Base-by-base conservation (phyloP, 2,888 invertebrate species). In the Laothoe populi region DNA sequence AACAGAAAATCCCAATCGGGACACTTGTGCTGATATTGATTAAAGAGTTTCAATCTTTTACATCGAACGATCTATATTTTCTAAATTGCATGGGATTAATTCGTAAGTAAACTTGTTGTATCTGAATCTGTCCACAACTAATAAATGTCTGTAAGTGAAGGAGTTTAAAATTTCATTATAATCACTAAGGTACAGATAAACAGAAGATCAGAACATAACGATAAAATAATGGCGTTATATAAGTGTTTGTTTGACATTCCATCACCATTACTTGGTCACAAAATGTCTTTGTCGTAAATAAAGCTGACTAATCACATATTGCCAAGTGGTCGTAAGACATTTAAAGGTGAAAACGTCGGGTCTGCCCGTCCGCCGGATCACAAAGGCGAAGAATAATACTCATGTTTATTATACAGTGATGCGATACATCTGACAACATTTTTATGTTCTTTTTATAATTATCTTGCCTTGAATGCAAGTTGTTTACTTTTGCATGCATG, bases 271-370 rank as follows among this genome's bases (percentile, higher is more conserved):
- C 66, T 67, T 67, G 68, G 68, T 40, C 60, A 23, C 65, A 72
- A 70, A 69, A 72, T 69, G 49, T n/a, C 66, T 63, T 60, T 58
- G 46, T 67, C 70, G 65, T 71, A 70, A 75, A 75, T 75, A 70
- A 66, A 64, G 68, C 66, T 80, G 80, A 82, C 67, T 82, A 82
- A 81, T 69, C 40, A 61, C 26, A 13, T 49, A 24, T 53, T 31
- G 35, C 10, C 49, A 26, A 61, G 53, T 49, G 49, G 26, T 38
- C 21, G 19, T 49, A 78, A 81, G 82, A 72, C 80, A 66, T 58
- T 57, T 72, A 69, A 77, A 84, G 84, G 84, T 82, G 77, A 74
- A 68, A 53, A 24, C 26, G 60, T 60, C 24, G 65, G 70, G 70
- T 70, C 69, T 71, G 69, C 65, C 62, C 64, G 71, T 65, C 61